Percentiles rank a stretch among this genome's conserved stretches.
These are phyloP conservation scores for Lepidurus packardi DNA, from an alignment of 1,140 invertebrate genomes.

Conservation along the genomic window DNA sequence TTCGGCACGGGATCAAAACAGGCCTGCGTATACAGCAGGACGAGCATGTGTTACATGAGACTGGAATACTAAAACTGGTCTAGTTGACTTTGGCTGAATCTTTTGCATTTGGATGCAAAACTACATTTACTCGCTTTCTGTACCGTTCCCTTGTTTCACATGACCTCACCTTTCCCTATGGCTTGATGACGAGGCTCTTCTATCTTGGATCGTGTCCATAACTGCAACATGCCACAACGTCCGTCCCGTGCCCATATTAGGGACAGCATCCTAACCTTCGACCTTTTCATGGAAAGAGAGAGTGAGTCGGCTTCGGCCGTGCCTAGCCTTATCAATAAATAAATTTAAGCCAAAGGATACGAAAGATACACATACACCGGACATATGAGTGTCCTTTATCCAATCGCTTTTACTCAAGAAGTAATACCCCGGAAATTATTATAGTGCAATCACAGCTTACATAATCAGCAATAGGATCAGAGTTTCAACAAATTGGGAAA, in stretches of 20 bases:
- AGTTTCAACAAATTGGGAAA: too few relatives aligned
- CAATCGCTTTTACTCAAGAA: too few relatives aligned
- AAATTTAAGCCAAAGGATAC: not conserved
- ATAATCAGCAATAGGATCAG: too few relatives aligned
- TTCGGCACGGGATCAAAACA: too few relatives aligned
- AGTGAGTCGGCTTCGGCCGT: not conserved
- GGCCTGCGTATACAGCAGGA: too few relatives aligned
- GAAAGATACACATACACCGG: too few relatives aligned
- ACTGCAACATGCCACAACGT: constrained; percentile 13
- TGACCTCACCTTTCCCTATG: constrained; percentile 21
- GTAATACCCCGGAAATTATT: too few relatives aligned
- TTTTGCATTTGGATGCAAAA: not conserved
- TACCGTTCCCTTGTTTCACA: not conserved
- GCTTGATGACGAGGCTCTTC: constrained; percentile 7
- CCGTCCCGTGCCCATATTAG: constrained; percentile 13
- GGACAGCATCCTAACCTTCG: constrained; percentile 13
- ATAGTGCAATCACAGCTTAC: too few relatives aligned
- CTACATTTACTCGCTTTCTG: not conserved
- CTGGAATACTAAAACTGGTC: not conserved
- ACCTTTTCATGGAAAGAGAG: constrained; percentile 21
- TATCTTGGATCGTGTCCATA: constrained; percentile 15
- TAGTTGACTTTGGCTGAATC: not conserved
- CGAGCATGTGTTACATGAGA: too few relatives aligned
- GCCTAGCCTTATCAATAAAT: not conserved
- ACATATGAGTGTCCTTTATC: too few relatives aligned